phyloP scores from a whole-genome alignment of 2,113 vertebrate species.

The Hydropotes inermis region DNA sequence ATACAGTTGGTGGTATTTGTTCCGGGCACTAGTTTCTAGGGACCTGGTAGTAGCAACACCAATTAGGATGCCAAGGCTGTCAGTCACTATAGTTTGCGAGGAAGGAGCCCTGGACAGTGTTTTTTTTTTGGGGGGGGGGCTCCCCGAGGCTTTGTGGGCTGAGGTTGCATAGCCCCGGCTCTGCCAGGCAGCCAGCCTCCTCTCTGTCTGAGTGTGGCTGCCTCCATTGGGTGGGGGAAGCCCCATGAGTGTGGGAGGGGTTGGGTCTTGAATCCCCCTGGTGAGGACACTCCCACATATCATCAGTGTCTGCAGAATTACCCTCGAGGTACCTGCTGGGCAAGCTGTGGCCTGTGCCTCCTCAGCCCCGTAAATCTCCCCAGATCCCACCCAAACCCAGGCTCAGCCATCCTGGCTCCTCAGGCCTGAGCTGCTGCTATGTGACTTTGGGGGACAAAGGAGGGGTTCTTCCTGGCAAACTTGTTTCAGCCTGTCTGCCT shows the following conservation, averaged over 20 bases:
- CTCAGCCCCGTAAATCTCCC: not conserved
- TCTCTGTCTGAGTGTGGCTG: not conserved
- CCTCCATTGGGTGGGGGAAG: not conserved
- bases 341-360: conserved; percentile 61
- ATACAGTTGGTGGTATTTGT: not conserved
- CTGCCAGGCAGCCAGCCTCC: not conserved
- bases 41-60: not conserved
- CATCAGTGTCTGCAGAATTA: not conserved
- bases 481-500: not conserved
- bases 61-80: not conserved
- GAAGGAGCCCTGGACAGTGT: not conserved
- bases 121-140: not conserved
- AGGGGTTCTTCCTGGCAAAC: not conserved
- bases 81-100: not conserved
- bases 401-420: conserved; percentile 58
- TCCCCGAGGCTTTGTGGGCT: not conserved
- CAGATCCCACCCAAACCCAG: conserved; percentile 56
- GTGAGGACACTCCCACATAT: conserved; percentile 28
- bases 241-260: not conserved
- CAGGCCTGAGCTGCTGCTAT: not conserved
- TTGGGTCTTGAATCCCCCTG: not conserved
- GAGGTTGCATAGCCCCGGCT: not conserved
- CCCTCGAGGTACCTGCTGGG: conserved; percentile 39
- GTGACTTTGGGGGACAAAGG: conserved; percentile 28
- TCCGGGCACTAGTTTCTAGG: not conserved